Conservation (phyloP, 2,113 vertebrate species). For the Carollia perspicillata region DNA sequence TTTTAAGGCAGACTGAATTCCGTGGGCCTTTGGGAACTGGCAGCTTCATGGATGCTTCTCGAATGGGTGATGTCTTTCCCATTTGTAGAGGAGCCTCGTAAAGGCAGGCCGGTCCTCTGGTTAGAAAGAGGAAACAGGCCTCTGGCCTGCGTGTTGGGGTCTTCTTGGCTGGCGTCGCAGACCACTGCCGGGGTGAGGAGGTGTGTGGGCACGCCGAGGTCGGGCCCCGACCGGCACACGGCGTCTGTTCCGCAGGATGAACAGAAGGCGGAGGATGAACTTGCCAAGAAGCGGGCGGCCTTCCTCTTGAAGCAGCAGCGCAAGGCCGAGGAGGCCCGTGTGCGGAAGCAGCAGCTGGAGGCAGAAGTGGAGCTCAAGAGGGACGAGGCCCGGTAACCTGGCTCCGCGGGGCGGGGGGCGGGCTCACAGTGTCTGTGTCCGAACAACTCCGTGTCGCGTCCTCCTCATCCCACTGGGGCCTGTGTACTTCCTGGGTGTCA, state of each 20-base stretch:
- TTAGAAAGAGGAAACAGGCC: background rate
- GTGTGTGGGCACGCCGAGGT: background rate
- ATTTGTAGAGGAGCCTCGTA: background rate
- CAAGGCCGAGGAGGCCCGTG: constrained; percentile 92
- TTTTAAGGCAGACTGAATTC: no score
- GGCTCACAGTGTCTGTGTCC: no score
- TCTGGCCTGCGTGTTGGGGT: background rate
- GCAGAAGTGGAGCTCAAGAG: constrained; percentile 92
- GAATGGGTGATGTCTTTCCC: background rate
- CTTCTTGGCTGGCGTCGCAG: background rate
- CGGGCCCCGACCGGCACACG: background rate
- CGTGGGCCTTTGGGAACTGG: no score
- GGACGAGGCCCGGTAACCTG: constrained; percentile 90
- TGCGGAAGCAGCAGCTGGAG: constrained; percentile 92
- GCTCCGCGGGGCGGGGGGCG: background rate
- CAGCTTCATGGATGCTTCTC: background rate
- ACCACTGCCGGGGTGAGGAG: background rate
- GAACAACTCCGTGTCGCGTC: background rate
- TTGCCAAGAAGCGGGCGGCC: constrained; percentile 92
- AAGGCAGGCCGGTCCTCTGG: background rate
- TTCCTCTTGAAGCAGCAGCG: constrained; percentile 96
- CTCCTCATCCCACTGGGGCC: background rate
- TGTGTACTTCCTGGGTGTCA: accelerated
- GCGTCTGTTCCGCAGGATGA: constrained; percentile 85
- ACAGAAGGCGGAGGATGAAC: constrained; percentile 94